Conservation (phyloP, 2,888 invertebrate genomes). For the Ormyrus nitidulus region DNA sequence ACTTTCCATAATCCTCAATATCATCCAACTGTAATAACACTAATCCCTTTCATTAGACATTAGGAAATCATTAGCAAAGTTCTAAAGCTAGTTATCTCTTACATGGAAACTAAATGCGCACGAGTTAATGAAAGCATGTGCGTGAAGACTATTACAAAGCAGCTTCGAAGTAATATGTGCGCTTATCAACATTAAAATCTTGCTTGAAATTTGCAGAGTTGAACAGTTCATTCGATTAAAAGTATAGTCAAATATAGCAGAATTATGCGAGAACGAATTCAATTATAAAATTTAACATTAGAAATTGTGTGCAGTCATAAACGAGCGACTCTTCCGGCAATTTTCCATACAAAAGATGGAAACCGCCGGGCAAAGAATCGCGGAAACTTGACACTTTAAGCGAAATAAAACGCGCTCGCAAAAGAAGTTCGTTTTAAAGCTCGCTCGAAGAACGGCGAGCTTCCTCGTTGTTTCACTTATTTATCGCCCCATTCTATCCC, state of each 20-base stretch:
- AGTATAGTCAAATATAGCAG: neutral
- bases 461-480: slow-evolving; percentile 8
- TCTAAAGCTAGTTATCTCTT: slow-evolving; percentile 27
- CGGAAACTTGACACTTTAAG: no score
- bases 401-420: no score
- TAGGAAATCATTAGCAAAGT: slow-evolving; percentile 34
- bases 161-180: neutral
- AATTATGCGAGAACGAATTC: neutral
- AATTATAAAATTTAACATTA: neutral
- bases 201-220: neutral
- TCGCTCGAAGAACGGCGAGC: neutral
- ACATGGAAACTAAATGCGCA: neutral
- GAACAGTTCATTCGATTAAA: neutral
- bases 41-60: slow-evolving; percentile 30
- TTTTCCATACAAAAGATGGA: no score
- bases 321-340: no score
- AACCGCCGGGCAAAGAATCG: no score
- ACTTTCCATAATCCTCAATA: neutral
- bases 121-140: slow-evolving; percentile 11
- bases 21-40: slow-evolving; percentile 4
- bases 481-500: slow-evolving; percentile 5
- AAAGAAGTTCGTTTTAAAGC: slow-evolving; percentile 8
- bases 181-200: neutral
- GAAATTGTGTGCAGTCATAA: no score
- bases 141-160: neutral